These are phyloP conservation scores for Ardeotis arabs DNA, from an alignment of 2,113 vertebrate genomes.

Conservation along the genomic window DNA sequence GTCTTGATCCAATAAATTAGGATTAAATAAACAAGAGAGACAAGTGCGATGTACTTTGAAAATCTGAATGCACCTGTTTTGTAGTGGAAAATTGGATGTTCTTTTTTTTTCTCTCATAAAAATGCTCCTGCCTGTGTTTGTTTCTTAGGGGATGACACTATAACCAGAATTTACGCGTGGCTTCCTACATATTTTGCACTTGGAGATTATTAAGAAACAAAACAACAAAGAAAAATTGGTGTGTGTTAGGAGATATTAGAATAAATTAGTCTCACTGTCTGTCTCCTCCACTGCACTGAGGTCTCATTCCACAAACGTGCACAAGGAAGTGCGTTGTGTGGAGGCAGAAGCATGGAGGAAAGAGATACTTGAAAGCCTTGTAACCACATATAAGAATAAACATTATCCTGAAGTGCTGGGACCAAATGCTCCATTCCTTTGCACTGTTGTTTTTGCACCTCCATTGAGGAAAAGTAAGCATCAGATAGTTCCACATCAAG, in stretches of 20 bases:
- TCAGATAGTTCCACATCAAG: neutral
- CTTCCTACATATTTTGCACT: constrained; percentile 38
- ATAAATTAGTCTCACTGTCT: neutral
- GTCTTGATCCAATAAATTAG: constrained; percentile 12
- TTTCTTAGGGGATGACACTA: neutral
- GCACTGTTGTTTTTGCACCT: neutral
- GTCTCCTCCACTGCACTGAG: neutral
- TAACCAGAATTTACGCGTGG: neutral
- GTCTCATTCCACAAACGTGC: neutral
- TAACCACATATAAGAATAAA: neutral
- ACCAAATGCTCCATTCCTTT: neutral
- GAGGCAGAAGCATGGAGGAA: neutral
- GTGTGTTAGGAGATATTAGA: constrained; percentile 28
- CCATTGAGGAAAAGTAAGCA: neutral
- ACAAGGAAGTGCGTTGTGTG: neutral
- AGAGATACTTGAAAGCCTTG: neutral
- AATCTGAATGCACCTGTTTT: constrained; percentile 64
- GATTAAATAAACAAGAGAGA: constrained; percentile 56
- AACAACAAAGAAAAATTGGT: neutral
- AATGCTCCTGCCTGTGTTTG: neutral
- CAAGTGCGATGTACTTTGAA: constrained; percentile 45
- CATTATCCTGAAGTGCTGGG: neutral
- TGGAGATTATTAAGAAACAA: constrained; percentile 20
- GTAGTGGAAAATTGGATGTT: constrained; percentile 59
- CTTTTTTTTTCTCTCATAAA: neutral